Conservation (phyloP, 2,113 vertebrate genomes). For the Crotalus helleri region DNA sequence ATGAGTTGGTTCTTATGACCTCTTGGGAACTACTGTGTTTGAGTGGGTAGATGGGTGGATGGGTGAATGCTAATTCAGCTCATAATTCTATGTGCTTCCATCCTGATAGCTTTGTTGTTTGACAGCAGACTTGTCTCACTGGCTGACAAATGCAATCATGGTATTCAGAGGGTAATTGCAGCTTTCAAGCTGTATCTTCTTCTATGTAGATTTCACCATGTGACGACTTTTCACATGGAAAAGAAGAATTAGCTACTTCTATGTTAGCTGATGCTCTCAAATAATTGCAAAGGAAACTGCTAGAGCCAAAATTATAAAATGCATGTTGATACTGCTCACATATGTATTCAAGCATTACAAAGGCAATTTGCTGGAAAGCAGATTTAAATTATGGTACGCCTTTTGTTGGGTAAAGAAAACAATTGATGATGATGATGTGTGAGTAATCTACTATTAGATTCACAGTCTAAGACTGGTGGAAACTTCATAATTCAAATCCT, state of each 20-base stretch:
- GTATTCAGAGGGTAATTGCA: background rate
- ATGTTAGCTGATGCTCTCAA: background rate
- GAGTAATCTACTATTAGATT: background rate
- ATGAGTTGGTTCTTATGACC: constrained; percentile 11
- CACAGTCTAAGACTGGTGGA: background rate
- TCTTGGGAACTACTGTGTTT: background rate
- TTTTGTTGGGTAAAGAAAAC: background rate
- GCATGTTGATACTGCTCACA: background rate
- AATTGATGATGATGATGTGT: background rate
- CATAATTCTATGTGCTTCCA: background rate
- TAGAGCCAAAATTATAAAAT: background rate
- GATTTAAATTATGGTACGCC: background rate
- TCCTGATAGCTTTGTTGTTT: background rate
- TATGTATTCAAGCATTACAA: background rate
- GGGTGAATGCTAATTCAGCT: background rate
- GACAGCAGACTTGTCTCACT: background rate
- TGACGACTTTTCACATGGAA: background rate
- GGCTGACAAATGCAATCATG: background rate
- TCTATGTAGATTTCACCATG: background rate
- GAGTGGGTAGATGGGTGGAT: background rate
- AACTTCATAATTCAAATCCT: background rate
- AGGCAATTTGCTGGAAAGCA: background rate
- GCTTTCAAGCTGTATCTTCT: background rate
- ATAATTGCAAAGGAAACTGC: background rate
- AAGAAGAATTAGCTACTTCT: background rate